These are phyloP conservation scores for Porphyrio hochstetteri DNA, from an alignment of 2,113 vertebrate genomes.

Conservation along the genomic window DNA sequence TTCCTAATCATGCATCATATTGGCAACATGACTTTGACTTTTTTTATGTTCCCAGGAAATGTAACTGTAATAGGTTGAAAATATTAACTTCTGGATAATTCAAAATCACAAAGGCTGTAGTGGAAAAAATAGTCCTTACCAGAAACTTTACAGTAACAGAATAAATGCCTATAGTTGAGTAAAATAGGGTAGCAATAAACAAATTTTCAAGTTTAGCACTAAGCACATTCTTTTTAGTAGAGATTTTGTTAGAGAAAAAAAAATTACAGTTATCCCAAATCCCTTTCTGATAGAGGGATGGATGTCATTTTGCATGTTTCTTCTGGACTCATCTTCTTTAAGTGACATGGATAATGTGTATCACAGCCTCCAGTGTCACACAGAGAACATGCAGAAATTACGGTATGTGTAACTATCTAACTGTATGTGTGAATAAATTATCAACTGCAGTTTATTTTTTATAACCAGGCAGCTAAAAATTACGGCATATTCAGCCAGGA, in stretches of 20 bases:
- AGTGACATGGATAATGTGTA: not conserved
- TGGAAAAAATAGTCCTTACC: not conserved
- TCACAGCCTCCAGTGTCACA: not conserved
- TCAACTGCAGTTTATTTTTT: not conserved
- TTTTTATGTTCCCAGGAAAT: not conserved
- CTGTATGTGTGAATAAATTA: not conserved
- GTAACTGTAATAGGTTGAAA: not conserved
- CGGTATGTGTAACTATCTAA: not conserved
- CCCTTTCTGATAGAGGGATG: not conserved
- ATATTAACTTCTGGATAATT: not conserved
- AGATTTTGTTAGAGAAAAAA: not conserved
- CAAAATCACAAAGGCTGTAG: not conserved
- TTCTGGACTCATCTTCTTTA: not conserved
- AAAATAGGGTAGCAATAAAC: not conserved
- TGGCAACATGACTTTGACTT: not conserved
- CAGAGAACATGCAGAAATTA: too few species aligned
- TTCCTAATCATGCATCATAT: not conserved
- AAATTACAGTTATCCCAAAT: not conserved
- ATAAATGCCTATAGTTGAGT: not conserved
- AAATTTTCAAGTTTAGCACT: not conserved
- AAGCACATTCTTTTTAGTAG: not conserved
- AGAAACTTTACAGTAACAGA: not conserved
- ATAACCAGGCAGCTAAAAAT: not conserved
- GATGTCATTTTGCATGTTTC: not conserved
- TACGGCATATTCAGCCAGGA: not conserved